These are phyloP conservation scores for Patiria miniata DNA, from an alignment of 35 echinoderm and acorn worm species.

Conservation along the genomic window DNA sequence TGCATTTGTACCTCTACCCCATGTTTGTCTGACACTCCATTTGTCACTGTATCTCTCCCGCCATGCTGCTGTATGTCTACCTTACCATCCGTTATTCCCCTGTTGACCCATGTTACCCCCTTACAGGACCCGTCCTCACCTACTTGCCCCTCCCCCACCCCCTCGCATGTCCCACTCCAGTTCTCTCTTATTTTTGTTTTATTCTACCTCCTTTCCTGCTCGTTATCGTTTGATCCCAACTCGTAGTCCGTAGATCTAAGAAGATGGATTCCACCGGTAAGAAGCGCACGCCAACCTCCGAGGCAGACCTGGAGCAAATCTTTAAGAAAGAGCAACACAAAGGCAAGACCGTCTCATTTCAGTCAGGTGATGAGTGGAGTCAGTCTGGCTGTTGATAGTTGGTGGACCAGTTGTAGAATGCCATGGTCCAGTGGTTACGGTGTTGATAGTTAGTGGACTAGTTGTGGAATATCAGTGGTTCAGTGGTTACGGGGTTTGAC, in stretches of 20 bases:
- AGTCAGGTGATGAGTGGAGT: conserved; percentile 21
- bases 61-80: too few relatives aligned
- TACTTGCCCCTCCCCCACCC: neutral
- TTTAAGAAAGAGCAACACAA: conserved; percentile 32
- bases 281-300: conserved; percentile 3
- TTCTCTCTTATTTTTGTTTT: conserved; percentile 2
- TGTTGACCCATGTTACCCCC: neutral
- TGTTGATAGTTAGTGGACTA: too few relatives aligned
- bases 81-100: too few relatives aligned
- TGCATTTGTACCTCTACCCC: too few relatives aligned
- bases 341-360: conserved; percentile 5
- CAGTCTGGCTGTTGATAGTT: neutral
- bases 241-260: neutral
- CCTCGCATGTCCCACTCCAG: neutral
- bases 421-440: too few relatives aligned
- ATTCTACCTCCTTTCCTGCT: neutral
- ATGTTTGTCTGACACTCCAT: too few relatives aligned
- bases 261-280: neutral
- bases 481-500: too few relatives aligned
- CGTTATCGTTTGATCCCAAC: neutral
- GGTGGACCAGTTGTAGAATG: neutral
- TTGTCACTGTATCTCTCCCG: too few relatives aligned
- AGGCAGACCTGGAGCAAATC: conserved; percentile 44
- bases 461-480: neutral
- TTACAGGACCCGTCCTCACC: neutral